Evolutionary conservation across 1,140 invertebrate species (phyloP).

Genomic region (Macrocentrus cingulum): DNA sequence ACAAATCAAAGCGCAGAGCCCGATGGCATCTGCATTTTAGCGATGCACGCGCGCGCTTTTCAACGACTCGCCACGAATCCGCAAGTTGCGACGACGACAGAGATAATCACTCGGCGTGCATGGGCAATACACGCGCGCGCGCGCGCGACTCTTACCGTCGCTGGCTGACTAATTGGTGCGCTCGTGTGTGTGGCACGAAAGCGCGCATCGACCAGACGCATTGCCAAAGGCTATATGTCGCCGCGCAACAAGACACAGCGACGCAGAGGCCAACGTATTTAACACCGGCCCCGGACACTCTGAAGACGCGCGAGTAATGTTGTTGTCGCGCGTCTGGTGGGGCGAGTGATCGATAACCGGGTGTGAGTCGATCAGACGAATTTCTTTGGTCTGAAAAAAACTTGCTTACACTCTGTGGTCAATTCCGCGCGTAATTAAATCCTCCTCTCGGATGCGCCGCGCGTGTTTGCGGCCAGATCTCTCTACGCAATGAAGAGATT

Average conservation of each 20-base stretch:
- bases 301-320: slow-evolving; percentile 30
- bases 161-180: slow-evolving; percentile 11
- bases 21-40: slow-evolving; percentile 22
- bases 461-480: background rate
- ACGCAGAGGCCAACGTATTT: slow-evolving; percentile 45
- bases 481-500: slow-evolving; percentile 6
- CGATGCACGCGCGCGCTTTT: slow-evolving; percentile 14
- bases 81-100: slow-evolving; percentile 18
- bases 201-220: background rate
- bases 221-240: slow-evolving; percentile 27
- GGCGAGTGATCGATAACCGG: slow-evolving; percentile 11
- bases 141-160: too few species aligned
- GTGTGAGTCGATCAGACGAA: slow-evolving; percentile 2
- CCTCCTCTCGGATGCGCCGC: background rate
- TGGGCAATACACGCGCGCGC: background rate
- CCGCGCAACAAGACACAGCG: slow-evolving; percentile 41
- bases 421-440: slow-evolving; percentile 1
- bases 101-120: slow-evolving; percentile 25
- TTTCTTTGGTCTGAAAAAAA: slow-evolving; percentile 1
- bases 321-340: slow-evolving; percentile 9
- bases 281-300: slow-evolving; percentile 33
- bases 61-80: slow-evolving; percentile 8
- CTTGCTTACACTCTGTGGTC: slow-evolving; percentile 8
- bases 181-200: background rate
- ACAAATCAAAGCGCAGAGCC: slow-evolving; percentile 27